These are phyloP conservation scores for Leptodirus hochenwartii DNA, from an alignment of 2,888 invertebrate genomes.

Conservation along the genomic window DNA sequence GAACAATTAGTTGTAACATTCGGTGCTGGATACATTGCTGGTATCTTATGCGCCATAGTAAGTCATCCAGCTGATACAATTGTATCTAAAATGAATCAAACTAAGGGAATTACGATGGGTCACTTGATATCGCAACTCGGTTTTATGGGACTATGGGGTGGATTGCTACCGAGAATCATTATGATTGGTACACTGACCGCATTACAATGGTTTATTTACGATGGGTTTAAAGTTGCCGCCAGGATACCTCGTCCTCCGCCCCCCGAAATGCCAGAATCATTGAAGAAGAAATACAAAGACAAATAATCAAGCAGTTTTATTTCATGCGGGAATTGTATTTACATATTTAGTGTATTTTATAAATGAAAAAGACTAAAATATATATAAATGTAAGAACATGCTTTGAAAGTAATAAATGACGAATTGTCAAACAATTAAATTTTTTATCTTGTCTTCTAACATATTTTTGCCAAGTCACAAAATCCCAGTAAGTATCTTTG, in stretches of 20 bases:
- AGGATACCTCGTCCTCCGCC: slow-evolving; percentile 83
- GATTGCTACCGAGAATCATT: slow-evolving; percentile 78
- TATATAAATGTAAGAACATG: too few species aligned
- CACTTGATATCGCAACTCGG: slow-evolving; percentile 64
- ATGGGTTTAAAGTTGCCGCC: slow-evolving; percentile 66
- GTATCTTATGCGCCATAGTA: slow-evolving; percentile 97
- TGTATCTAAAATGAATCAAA: slow-evolving; percentile 95
- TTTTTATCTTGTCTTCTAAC: too few species aligned
- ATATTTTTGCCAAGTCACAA: too few species aligned
- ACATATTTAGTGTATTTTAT: too few species aligned
- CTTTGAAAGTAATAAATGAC: too few species aligned
- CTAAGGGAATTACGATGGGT: slow-evolving; percentile 55
- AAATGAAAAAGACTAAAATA: too few species aligned
- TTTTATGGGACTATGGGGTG: slow-evolving; percentile 67
- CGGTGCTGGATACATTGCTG: slow-evolving; percentile 94
- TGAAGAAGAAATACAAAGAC: slow-evolving; percentile 56
- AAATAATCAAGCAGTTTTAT: too few species aligned
- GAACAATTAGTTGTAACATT: slow-evolving; percentile 95
- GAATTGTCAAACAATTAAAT: too few species aligned
- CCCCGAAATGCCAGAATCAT: slow-evolving; percentile 81
- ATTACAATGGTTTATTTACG: slow-evolving; percentile 95
- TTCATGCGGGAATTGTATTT: too few species aligned
- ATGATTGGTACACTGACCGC: slow-evolving; percentile 97
- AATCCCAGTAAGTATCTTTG: too few species aligned
- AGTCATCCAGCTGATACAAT: slow-evolving; percentile 97